Evolutionary conservation across 2,113 vertebrate genomes (phyloP), one percentile per base, ranked within the genome.

Genomic region (Ictidomys tridecemlineatus): DNA sequence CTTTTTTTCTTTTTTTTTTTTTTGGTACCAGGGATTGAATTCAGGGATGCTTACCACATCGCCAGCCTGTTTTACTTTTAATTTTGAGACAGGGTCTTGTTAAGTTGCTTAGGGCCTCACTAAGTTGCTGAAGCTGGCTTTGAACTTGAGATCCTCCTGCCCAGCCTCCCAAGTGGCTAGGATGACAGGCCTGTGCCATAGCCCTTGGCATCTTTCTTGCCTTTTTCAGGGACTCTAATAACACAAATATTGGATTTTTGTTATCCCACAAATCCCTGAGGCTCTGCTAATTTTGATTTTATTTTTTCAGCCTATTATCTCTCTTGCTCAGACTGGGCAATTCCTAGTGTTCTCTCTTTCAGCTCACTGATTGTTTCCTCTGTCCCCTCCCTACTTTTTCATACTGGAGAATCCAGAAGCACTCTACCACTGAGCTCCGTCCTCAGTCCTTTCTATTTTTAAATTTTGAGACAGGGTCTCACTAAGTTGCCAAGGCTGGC

Each of bases 181-280:
- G 20, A 22, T 58, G 6, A 58, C 56, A 58, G 18, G 56, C 8
- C 2, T 22, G 20, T 58, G 56, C 56, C 56, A 22, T 8, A 22
- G 56, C 56, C 22, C 56, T 20, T 58, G 61, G 13, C 51, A 45
- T 74, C 45, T 76, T 90, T 82, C 14, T 77, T 53, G 17, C 58
- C 22, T 85, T 48, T 48, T 72, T 79, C 34, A n/a, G 42, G 56
- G 34, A 89, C n/a, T 91, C 87, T 53, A 2, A 58, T 67, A 83
- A 79, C 67, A 79, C 56, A 37, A 42, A 74, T 48, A 73, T 79
- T 72, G 63, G 69, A 34, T 83, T 11, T 91, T 95, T 94, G 56
- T 53, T 85, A 39, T 63, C 73, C 32, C 34, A 79, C 2, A 53
- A 39, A 80, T n/a, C 51, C n/a, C 74, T 32, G 12, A 51, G 56